Evolutionary conservation across 1,140 invertebrate species (phyloP), one percentile per base, ranked within the genome.

Genomic region (Charaxes varanes): DNA sequence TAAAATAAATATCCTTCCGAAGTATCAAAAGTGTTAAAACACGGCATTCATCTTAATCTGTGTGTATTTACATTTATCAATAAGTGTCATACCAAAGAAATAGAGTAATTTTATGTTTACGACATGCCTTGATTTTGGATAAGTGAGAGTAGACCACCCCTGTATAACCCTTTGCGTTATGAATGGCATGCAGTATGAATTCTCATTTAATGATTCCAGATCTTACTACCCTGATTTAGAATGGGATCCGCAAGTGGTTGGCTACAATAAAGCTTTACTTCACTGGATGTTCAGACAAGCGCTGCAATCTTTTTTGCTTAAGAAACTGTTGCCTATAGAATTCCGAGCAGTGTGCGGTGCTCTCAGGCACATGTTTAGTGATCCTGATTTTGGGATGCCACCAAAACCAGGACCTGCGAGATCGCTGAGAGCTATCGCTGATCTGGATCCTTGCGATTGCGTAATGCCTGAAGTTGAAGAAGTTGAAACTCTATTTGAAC

Each of bases 201-300:
- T n/a, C n/a, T n/a, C n/a, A n/a, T n/a, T n/a, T n/a, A n/a, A n/a
- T n/a, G n/a, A 19, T 54, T 41, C 3, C 28, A 82, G 78, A 31
- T 74, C 73, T 1, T 82, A 80, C 24, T 57, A 63, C 41, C 73
- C 76, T 7, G 78, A 82, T 33, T 48, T 82, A 17, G 15, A 46
- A n/a, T 82, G 78, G 78, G 49, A 72, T 16, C 4, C 23, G 3
- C 26, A 67, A 35, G 37, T 60, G n/a, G 60, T 72, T 1, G 71
- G 74, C 3, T 72, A 71, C 8, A 38, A 68, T 2, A 66, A 60
- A 37, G 7, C 31, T 34, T 45, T 69, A 4, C 13, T 71, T 0
- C 73, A 82, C 31, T 79, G 76, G 74, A 82, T 82, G 78, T 82
- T 82, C 37, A 53, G 68, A 35, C 62, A 74, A 53, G 71, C 78